A percentile compares a stretch with the other conserved stretches of the same genome.
These are phyloP conservation scores for Deilephila porcellus DNA, from an alignment of 2,888 invertebrate species.

Conservation along the genomic window DNA sequence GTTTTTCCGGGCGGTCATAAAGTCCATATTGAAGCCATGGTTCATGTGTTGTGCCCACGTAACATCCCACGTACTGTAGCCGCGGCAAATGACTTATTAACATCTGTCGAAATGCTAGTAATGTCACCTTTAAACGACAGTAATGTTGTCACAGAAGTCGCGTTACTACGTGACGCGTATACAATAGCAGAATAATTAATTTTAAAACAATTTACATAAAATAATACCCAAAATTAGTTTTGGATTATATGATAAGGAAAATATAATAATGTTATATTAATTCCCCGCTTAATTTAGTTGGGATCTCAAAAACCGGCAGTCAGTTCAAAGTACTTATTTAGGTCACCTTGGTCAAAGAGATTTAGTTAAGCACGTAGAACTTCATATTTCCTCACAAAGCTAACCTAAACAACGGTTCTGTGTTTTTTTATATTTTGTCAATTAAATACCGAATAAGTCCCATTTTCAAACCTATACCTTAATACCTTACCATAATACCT, in stretches of 20 bases:
- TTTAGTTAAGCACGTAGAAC: neutral
- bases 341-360: neutral
- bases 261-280: no score
- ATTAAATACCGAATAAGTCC: neutral
- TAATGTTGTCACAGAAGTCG: slow-evolving; percentile 9
- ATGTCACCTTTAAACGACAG: slow-evolving; percentile 27
- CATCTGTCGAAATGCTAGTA: slow-evolving; percentile 30
- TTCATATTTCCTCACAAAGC: neutral
- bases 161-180: neutral
- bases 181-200: no score
- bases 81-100: slow-evolving; percentile 28
- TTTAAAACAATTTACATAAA: no score
- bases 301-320: neutral
- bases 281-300: no score
- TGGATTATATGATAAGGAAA: no score
- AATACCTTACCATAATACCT: no score
- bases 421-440: neutral
- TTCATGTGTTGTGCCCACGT: slow-evolving; percentile 27
- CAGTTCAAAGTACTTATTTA: neutral
- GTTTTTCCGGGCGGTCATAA: slow-evolving; percentile 22
- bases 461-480: neutral
- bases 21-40: slow-evolving; percentile 29
- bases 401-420: neutral
- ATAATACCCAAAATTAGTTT: no score
- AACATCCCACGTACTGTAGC: slow-evolving; percentile 23